phyloP scores from a whole-genome alignment of 53 echinoderm and acorn worm genomes.

The Echinometra lucunter region DNA sequence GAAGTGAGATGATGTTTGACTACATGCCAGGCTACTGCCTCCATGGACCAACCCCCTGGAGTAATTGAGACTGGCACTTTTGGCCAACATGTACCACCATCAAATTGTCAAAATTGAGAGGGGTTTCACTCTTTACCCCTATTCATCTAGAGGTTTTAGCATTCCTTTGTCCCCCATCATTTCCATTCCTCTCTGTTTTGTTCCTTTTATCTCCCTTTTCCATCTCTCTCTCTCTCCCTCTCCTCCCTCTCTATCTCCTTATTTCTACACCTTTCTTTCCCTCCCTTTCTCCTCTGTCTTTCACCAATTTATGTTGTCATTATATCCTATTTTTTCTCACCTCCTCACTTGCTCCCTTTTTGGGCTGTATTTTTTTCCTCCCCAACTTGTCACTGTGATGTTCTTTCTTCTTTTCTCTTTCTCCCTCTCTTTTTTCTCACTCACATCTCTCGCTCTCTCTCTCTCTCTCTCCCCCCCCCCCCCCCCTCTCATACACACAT shows the following conservation, averaged over 20 bases:
- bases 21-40: conserved; percentile 47
- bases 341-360: neutral
- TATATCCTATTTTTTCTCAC: too few relatives aligned
- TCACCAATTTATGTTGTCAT: too few relatives aligned
- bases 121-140: neutral
- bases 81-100: conserved; percentile 49
- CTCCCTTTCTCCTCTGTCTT: neutral
- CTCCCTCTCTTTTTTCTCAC: neutral
- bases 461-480: neutral
- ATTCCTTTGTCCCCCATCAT: neutral
- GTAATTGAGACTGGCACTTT: conserved; percentile 58
- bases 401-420: neutral
- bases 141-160: neutral
- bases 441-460: neutral
- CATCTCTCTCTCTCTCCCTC: neutral
- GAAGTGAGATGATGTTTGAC: conserved; percentile 23
- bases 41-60: conserved; percentile 19
- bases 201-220: neutral
- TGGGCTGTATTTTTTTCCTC: too few relatives aligned
- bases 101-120: conserved; percentile 48
- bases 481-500: neutral
- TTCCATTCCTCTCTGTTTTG: too few relatives aligned
- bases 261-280: neutral
- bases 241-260: neutral
- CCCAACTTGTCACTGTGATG: neutral